Evolutionary conservation across 2,113 vertebrate species (phyloP).

Genomic region (Paracanthobrama guichenoti): DNA sequence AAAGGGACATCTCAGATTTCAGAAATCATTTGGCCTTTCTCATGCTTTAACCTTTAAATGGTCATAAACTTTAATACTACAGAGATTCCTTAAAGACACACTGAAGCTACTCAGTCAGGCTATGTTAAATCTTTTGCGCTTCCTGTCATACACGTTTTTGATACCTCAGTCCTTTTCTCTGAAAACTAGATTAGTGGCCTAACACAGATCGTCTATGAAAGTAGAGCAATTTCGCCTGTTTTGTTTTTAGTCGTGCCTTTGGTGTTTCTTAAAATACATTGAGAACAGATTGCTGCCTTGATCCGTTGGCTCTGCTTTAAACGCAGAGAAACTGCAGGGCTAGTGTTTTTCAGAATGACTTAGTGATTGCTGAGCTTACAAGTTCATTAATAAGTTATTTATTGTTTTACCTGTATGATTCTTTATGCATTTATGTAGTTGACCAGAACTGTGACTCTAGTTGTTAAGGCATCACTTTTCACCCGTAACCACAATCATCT

Average conservation of each 20-base stretch:
- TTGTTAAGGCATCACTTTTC: not conserved
- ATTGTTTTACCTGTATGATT: not conserved
- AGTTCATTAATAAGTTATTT: not conserved
- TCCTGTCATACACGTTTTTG: constrained; percentile 1
- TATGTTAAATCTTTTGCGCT: constrained; percentile 16
- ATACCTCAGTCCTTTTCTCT: constrained; percentile 36
- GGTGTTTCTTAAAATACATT: constrained; percentile 54
- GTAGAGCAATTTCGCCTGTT: constrained; percentile 51
- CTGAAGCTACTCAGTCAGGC: not conserved
- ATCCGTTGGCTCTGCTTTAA: constrained; percentile 29
- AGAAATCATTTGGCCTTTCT: constrained; percentile 2
- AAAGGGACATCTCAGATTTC: not conserved
- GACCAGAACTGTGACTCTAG: not conserved
- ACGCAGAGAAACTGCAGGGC: not conserved
- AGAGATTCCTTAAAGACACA: not conserved
- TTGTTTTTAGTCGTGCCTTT: constrained; percentile 61
- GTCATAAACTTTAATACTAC: constrained; percentile 6
- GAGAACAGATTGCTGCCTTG: constrained; percentile 45
- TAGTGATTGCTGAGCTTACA: not conserved
- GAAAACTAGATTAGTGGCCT: constrained; percentile 61
- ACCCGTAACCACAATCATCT: not conserved
- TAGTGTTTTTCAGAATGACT: not conserved
- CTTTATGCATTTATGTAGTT: not conserved
- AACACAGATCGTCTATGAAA: constrained; percentile 46
- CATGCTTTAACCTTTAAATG: constrained; percentile 1